These are phyloP conservation scores for Gobionotothen gibberifrons DNA, from an alignment of 2,797 vertebrate genomes.

Conservation along the genomic window DNA sequence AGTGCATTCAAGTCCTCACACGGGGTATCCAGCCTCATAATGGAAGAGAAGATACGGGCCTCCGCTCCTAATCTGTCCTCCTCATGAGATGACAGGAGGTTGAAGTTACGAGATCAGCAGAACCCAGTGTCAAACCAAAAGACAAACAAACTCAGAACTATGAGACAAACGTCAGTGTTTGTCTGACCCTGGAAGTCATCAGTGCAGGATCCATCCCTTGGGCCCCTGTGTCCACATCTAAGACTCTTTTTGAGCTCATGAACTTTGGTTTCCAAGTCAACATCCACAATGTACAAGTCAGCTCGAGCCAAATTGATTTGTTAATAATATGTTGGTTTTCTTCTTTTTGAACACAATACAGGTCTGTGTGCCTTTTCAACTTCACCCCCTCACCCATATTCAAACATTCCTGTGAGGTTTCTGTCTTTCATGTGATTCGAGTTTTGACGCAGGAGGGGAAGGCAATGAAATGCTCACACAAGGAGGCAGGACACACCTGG, in stretches of 20 bases:
- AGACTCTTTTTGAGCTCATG: slow-evolving; percentile 27
- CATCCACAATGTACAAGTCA: slow-evolving; percentile 55
- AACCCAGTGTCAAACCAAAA: slow-evolving; percentile 20
- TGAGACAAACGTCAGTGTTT: slow-evolving; percentile 37
- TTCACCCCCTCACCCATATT: background rate
- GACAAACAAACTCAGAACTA: slow-evolving; percentile 36
- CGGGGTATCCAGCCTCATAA: slow-evolving; percentile 25
- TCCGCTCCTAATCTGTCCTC: slow-evolving; percentile 85
- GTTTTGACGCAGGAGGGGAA: slow-evolving; percentile 22
- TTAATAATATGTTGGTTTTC: slow-evolving; percentile 15
- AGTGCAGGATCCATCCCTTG: slow-evolving; percentile 48
- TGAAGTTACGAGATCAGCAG: slow-evolving; percentile 7
- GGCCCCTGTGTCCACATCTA: slow-evolving; percentile 37
- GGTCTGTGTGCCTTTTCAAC: slow-evolving; percentile 17
- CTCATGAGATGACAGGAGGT: slow-evolving; percentile 14
- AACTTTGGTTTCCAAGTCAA: slow-evolving; percentile 60
- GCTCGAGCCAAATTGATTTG: slow-evolving; percentile 38
- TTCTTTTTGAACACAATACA: slow-evolving; percentile 30
- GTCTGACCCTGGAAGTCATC: slow-evolving; percentile 50
- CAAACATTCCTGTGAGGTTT: slow-evolving; percentile 38
- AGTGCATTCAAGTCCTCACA: slow-evolving; percentile 36
- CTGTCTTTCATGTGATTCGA: slow-evolving; percentile 11
- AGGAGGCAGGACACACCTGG: slow-evolving; percentile 64
- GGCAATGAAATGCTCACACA: slow-evolving; percentile 8
- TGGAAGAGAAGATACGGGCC: slow-evolving; percentile 72